A percentile compares a stretch with the other conserved stretches of the same genome.
These are phyloP conservation scores for Exocentrus adspersus DNA, from an alignment of 2,888 invertebrate genomes.

Conservation along the genomic window DNA sequence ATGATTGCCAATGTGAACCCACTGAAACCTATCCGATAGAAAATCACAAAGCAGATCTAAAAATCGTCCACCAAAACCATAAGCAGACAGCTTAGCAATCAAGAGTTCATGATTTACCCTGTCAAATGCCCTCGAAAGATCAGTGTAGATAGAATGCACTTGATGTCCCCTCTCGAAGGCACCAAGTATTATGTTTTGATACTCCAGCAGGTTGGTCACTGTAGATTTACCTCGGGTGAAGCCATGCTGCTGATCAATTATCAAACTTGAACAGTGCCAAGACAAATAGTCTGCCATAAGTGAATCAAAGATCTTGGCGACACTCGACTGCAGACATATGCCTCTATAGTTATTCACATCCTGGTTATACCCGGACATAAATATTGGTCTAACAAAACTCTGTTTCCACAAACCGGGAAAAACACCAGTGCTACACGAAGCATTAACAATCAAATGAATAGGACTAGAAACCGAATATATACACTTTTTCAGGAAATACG, in stretches of 20 bases:
- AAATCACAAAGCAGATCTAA: background rate
- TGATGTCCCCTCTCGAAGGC: constrained; percentile 1
- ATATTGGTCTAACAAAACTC: constrained; percentile 15
- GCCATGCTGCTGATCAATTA: background rate
- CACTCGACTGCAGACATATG: constrained; percentile 13
- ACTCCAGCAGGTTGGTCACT: background rate
- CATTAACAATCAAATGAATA: background rate
- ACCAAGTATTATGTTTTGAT: background rate
- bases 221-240: background rate
- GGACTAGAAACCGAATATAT: constrained; percentile 14
- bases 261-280: background rate
- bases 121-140: background rate
- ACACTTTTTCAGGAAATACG: background rate
- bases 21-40: background rate
- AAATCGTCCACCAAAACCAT: background rate
- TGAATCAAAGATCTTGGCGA: constrained; percentile 12
- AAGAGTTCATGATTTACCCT: background rate
- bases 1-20: background rate
- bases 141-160: background rate
- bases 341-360: constrained; percentile 14
- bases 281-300: background rate
- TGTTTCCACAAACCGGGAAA: constrained; percentile 16
- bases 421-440: background rate
- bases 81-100: background rate
- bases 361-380: background rate